Evolutionary conservation across 2,113 vertebrate species (phyloP).

Genomic region (Clarias magur): DNA sequence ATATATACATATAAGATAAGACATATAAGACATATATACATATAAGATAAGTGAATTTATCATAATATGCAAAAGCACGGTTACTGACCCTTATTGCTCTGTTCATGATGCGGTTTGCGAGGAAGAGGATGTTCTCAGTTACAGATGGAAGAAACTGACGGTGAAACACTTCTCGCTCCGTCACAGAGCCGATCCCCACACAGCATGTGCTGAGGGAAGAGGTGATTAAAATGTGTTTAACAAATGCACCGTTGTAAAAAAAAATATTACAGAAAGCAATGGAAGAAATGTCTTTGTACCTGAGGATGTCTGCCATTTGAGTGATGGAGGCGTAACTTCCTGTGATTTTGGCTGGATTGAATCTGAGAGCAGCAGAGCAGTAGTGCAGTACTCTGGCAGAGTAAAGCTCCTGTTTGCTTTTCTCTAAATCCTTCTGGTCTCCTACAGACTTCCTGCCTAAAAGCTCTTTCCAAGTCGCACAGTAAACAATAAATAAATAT

Average conservation of each 20-base stretch:
- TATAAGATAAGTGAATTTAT: neutral
- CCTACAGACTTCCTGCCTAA: constrained; percentile 41
- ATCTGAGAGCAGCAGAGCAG: constrained; percentile 49
- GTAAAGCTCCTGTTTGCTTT: constrained; percentile 50
- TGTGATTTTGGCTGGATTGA: constrained; percentile 41
- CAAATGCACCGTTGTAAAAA: neutral
- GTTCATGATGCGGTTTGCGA: constrained; percentile 72
- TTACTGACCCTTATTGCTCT: constrained; percentile 45
- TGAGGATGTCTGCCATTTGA: constrained; percentile 53
- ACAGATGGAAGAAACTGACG: constrained; percentile 77
- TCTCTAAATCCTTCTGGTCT: constrained; percentile 41
- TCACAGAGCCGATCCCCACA: constrained; percentile 78
- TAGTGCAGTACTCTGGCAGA: constrained; percentile 41
- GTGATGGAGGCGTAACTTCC: constrained; percentile 39
- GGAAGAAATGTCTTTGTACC: constrained; percentile 7
- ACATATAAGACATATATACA: neutral
- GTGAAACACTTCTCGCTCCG: constrained; percentile 76
- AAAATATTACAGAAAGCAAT: neutral
- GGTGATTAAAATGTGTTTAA: neutral
- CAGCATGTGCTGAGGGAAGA: constrained; percentile 75
- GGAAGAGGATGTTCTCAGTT: constrained; percentile 73
- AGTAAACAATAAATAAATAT: neutral
- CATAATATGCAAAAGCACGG: neutral
- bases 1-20: neutral
- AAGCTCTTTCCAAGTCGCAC: constrained; percentile 32